Percentiles rank a stretch among this genome's conserved stretches.
phyloP scores from a whole-genome alignment of 1,140 invertebrate species.

The Bombus polaris region DNA sequence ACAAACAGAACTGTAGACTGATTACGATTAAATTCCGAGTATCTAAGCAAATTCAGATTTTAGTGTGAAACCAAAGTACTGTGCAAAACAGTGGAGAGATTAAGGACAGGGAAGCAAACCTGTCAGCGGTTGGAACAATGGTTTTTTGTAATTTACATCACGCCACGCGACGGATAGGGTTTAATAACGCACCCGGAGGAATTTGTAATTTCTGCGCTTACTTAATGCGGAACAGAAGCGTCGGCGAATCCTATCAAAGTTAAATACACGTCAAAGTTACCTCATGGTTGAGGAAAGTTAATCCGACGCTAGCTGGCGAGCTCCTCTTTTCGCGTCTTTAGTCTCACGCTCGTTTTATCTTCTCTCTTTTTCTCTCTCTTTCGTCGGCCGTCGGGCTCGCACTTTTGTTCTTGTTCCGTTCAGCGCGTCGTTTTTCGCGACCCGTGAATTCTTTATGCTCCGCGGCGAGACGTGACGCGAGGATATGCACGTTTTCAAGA shows the following conservation, averaged over 20 bases:
- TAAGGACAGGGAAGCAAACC: no score
- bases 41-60: no score
- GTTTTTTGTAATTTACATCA: background rate
- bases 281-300: conserved; percentile 37
- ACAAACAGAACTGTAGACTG: no score
- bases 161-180: background rate
- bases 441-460: conserved; percentile 14
- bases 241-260: conserved; percentile 62
- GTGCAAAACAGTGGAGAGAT: no score
- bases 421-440: background rate
- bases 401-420: background rate
- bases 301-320: conserved; percentile 34
- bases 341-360: conserved; percentile 44
- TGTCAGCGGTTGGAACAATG: no score
- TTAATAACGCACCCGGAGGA: background rate
- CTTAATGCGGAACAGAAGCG: background rate
- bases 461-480: conserved; percentile 2
- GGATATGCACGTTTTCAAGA: background rate
- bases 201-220: conserved; percentile 26
- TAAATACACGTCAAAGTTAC: conserved; percentile 60
- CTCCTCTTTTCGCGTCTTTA: background rate
- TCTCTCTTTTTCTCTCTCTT: background rate
- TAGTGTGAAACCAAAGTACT: no score
- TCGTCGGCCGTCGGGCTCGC: background rate
- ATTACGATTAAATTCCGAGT: no score